Base-by-base conservation (phyloP, 53 echinoderm and acorn worm genomes). In the Glandiceps talaboti region DNA sequence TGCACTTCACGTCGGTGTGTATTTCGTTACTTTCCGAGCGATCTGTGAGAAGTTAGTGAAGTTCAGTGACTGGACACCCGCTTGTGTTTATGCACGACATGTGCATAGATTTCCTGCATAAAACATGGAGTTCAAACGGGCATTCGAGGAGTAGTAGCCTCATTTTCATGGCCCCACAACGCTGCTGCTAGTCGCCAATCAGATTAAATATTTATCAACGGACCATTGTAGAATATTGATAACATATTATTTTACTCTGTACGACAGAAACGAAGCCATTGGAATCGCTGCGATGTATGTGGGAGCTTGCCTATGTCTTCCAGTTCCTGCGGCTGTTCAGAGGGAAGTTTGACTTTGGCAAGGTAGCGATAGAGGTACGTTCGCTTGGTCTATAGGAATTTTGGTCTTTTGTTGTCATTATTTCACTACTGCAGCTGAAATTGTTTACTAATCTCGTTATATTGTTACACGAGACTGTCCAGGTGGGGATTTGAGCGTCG, bases 261-360 rank as follows among this genome's bases (percentile, higher is more conserved):
- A 45, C 64, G 64, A 45, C 64, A 45, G 64, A 45, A 45, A 45
- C 64, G 64, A 45, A 45, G 64, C 64, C 64, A 27, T 30, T 80
- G 80, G 80, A 80, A 30, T 28, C 72, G 45, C 79, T 87, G 73
- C 87, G 87, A 76, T 83, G 87, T 80, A 87, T 87, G 87, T 87
- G 87, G 87, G 87, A 87, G 77, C 83, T 83, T 28, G 84, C 83
- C 76, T 83, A 83, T 79, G 87, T 87, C 76, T 87, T 73, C 77
- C 87, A 87, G 74, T 87, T 87, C 80, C 76, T 87, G 33, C 83
- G 84, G 64, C 80, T 87, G 77, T 87, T 87, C 79, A 79, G 84
- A 73, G 77, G 73, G 33, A 87, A 87, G 83, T 87, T 87, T 75
- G 73, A 84, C 73, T 87, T 87, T 73, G 76, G 75, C 74, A 79